A percentile compares a stretch with the other conserved stretches of the same genome.
These are phyloP conservation scores for Limosa lapponica DNA, from an alignment of 2,797 vertebrate species.

Conservation along the genomic window DNA sequence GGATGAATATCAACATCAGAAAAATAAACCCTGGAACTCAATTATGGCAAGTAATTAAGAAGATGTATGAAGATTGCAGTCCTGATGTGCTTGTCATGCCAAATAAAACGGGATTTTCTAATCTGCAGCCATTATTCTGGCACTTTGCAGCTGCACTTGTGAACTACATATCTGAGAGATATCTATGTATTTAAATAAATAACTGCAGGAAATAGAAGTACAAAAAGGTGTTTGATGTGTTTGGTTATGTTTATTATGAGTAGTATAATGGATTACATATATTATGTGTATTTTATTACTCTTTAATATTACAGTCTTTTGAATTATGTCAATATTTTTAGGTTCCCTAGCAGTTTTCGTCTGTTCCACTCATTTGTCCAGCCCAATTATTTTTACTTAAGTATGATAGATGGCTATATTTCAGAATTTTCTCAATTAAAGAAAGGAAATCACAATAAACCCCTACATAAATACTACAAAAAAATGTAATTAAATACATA, in stretches of 20 bases:
- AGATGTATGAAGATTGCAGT: background rate
- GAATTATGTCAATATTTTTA: background rate
- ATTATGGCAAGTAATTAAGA: background rate
- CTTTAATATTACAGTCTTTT: background rate
- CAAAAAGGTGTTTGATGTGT: background rate
- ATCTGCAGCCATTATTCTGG: background rate
- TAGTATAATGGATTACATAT: background rate
- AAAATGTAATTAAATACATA: background rate
- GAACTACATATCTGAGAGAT: background rate
- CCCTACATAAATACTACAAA: rapidly evolving
- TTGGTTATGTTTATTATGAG: background rate
- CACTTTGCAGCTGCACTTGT: background rate
- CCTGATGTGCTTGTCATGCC: background rate
- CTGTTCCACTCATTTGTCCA: background rate
- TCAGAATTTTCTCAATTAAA: background rate
- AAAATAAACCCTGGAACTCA: background rate
- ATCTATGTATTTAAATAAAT: background rate
- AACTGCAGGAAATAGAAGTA: background rate
- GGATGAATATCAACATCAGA: background rate
- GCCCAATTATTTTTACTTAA: background rate
- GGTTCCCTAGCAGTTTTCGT: rapidly evolving
- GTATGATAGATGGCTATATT: background rate
- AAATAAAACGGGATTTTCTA: background rate
- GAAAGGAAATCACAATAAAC: background rate
- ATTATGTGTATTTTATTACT: background rate